A percentile compares a stretch with the other conserved stretches of the same genome.
phyloP scores from a whole-genome alignment of 2,888 invertebrate genomes.

The Amphipoea lucens region DNA sequence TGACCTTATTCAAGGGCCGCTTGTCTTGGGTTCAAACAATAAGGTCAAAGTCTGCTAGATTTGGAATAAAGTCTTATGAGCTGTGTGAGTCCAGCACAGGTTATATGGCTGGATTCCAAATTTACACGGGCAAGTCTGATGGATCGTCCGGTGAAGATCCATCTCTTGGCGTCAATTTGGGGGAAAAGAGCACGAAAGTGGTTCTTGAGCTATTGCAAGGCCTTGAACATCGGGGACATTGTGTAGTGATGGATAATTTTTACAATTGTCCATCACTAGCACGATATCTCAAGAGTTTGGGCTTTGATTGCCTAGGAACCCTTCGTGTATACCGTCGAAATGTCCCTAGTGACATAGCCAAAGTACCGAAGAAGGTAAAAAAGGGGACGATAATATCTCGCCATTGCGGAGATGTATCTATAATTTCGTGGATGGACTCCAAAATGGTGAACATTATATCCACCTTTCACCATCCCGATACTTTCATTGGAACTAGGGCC shows the following conservation, averaged over 20 bases:
- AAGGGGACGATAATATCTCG: constrained; percentile 35
- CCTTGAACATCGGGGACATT: constrained; percentile 43
- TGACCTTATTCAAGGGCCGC: constrained; percentile 61
- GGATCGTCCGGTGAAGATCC: no score
- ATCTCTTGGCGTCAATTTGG: no score
- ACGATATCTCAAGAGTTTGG: constrained; percentile 54
- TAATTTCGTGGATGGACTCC: constrained; percentile 32
- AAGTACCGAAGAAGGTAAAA: background rate
- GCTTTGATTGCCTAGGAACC: constrained; percentile 61
- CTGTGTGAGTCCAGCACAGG: no score
- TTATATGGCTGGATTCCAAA: no score
- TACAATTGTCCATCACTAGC: constrained; percentile 54
- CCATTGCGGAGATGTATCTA: constrained; percentile 55
- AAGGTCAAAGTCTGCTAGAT: constrained; percentile 51
- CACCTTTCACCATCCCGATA: constrained; percentile 32
- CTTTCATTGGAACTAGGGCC: constrained; percentile 29
- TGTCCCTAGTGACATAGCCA: constrained; percentile 50
- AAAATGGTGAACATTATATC: constrained; percentile 51
- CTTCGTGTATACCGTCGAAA: constrained; percentile 54
- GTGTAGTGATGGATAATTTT: constrained; percentile 52
- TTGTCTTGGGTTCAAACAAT: constrained; percentile 57
- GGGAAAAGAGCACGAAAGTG: background rate
- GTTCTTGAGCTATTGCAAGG: constrained; percentile 53
- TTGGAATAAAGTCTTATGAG: constrained; percentile 26
- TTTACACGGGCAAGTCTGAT: no score